These are phyloP conservation scores for Trigoniulus corallinus DNA, from an alignment of 1,140 invertebrate genomes.

Conservation along the genomic window DNA sequence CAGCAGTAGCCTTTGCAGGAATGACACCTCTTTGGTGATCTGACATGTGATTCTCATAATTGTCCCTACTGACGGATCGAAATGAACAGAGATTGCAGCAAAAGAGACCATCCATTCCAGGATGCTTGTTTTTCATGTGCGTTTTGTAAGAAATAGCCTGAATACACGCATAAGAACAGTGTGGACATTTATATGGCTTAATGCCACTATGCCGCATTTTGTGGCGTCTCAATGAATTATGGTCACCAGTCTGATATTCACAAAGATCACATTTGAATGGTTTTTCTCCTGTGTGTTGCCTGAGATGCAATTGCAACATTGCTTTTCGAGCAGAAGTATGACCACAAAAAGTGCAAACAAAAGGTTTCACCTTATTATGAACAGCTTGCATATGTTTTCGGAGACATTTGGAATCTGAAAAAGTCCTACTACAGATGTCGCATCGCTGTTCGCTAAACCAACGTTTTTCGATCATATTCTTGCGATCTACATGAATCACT, in stretches of 20 bases:
- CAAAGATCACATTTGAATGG: slow-evolving; percentile 64
- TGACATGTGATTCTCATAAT: slow-evolving; percentile 34
- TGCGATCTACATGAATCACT: slow-evolving; percentile 34
- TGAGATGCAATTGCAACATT: slow-evolving; percentile 45
- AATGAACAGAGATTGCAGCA: slow-evolving; percentile 38
- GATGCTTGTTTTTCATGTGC: slow-evolving; percentile 45
- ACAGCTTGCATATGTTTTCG: slow-evolving; percentile 58
- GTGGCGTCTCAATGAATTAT: slow-evolving; percentile 63
- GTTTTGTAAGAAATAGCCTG: slow-evolving; percentile 46
- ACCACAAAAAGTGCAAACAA: slow-evolving; percentile 55
- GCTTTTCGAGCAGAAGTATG: slow-evolving; percentile 40
- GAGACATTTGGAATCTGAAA: slow-evolving; percentile 54
- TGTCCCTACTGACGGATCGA: slow-evolving; percentile 39
- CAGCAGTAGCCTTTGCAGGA: slow-evolving; percentile 12
- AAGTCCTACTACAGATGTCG: slow-evolving; percentile 44
- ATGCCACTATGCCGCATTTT: slow-evolving; percentile 55
- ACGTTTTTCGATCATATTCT: slow-evolving; percentile 20
- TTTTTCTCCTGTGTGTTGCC: slow-evolving; percentile 58
- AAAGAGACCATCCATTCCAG: slow-evolving; percentile 35
- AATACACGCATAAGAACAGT: slow-evolving; percentile 49
- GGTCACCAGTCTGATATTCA: slow-evolving; percentile 53
- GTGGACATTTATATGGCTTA: slow-evolving; percentile 47
- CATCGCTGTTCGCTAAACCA: slow-evolving; percentile 49
- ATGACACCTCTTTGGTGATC: slow-evolving; percentile 37
- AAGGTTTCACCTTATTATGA: slow-evolving; percentile 57